These are phyloP conservation scores for Chloebia gouldiae DNA, from an alignment of 2,113 vertebrate species.

Conservation along the genomic window DNA sequence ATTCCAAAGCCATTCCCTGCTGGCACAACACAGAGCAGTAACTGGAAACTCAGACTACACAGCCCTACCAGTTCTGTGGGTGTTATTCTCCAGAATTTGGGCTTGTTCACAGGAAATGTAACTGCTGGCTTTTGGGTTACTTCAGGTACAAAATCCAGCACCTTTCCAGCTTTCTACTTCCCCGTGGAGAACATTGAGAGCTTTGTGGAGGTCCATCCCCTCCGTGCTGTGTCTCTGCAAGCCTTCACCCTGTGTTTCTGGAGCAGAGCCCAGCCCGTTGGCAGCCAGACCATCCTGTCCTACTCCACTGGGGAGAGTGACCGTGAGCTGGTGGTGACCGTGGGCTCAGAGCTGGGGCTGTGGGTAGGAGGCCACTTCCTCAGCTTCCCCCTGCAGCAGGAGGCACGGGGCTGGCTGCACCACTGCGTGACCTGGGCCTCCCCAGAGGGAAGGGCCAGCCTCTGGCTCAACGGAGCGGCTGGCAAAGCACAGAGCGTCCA, in stretches of 20 bases:
- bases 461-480: conserved; percentile 77
- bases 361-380: conserved; percentile 77
- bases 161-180: conserved; percentile 80
- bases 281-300: conserved; percentile 74
- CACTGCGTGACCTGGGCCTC: conserved; percentile 81
- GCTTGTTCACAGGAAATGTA: neutral
- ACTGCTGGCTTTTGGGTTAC: neutral
- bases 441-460: conserved; percentile 44
- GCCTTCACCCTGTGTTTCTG: conserved; percentile 81
- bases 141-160: neutral
- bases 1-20: neutral
- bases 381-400: conserved; percentile 71
- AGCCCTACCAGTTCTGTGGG: neutral
- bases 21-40: neutral
- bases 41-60: neutral
- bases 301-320: conserved; percentile 73
- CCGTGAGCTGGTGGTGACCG: conserved; percentile 75
- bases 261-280: neutral
- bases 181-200: conserved; percentile 63
- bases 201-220: conserved; percentile 67
- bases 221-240: conserved; percentile 63
- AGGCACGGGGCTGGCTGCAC: conserved; percentile 72
- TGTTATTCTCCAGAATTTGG: neutral
- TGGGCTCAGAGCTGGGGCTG: conserved; percentile 70
- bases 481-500: conserved; percentile 64